Evolutionary conservation across 2,797 vertebrate species (phyloP), one percentile per base, ranked within the genome.

Genomic region (Choloepus didactylus): DNA sequence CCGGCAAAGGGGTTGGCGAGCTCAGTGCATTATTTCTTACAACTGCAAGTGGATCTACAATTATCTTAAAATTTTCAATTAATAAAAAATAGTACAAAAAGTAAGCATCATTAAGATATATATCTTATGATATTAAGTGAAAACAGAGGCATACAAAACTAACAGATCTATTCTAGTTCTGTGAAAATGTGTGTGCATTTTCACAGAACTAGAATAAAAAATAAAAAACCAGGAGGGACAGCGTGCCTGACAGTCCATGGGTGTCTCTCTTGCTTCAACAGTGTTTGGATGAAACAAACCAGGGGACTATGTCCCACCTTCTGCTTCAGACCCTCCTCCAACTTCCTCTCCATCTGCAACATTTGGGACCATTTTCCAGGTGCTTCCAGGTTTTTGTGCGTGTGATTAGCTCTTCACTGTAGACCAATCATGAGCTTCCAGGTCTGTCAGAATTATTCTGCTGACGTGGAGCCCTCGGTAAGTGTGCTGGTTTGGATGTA

Each of bases 201-300:
- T 6, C 31, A 29, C 46, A 80, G 60, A 70, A 76, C 56, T 81
- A 31, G 25, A 66, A 35, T 35, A 35, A 35, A 35, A 35, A 35
- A n/a, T 51, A 70, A 56, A 38, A 31, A 38, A 31, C 15, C 15
- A 51, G 15, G 49, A 51, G 49, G 49, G 11, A 14, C 11, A 51
- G 49, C 11, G 15, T 51, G 10, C 49, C 49, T 51, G 49, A 70
- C 89, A 86, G 87, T 4, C 21, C 67, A 89, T 12, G 88, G 94
- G 91, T 54, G 54, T 72, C 56, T 96, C 97, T 98, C 98, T 97
- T 97, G 98, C 98, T 98, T 98, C 97, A 98, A 98, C 97, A 97
- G 97, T 98, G 98, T 90, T 98, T 98, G 98, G 93, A 98, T 97
- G 97, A 97, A 97, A 92, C 96, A 51, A 77, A 94, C 81, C 95